phyloP scores from a whole-genome alignment of 2,797 vertebrate species.

The Halcyon smyrnensis region DNA sequence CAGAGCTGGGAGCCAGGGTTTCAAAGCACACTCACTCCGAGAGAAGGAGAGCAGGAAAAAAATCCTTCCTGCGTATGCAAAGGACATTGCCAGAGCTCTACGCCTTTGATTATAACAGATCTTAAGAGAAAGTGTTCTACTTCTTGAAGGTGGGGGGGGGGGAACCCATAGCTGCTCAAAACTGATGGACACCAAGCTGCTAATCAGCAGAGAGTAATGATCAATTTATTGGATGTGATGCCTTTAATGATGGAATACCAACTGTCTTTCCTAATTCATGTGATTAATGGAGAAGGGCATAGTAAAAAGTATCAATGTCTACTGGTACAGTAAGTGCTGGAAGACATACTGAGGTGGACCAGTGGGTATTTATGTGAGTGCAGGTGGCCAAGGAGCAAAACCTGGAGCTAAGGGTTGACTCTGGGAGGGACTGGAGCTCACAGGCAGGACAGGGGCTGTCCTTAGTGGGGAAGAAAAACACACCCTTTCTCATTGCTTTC shows the following conservation, averaged over 20 bases:
- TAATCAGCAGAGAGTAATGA: slow-evolving; percentile 58
- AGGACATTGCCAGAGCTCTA: slow-evolving; percentile 34
- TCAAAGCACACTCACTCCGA: not conserved
- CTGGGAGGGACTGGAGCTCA: not conserved
- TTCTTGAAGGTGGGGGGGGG: not conserved
- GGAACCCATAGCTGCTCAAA: not conserved
- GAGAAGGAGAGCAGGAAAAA: not conserved
- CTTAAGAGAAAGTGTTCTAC: slow-evolving; percentile 35
- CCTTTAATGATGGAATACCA: slow-evolving; percentile 36
- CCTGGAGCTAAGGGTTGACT: not conserved
- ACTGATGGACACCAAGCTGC: not conserved
- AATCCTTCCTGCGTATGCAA: not conserved
- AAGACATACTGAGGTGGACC: not conserved
- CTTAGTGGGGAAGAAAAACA: not conserved
- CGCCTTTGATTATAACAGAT: slow-evolving; percentile 50
- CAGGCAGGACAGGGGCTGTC: not conserved
- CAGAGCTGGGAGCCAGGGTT: not conserved
- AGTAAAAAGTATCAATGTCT: not conserved
- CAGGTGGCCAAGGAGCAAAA: not conserved
- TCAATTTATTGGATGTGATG: slow-evolving; percentile 37
- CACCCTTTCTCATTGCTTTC: not conserved
- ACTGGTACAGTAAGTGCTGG: not conserved
- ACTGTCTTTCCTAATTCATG: slow-evolving; percentile 39
- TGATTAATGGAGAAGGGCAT: slow-evolving; percentile 8
- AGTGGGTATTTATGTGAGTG: rapidly evolving